phyloP scores from a whole-genome alignment of 1,140 invertebrate species.

The Trissolcus basalis region DNA sequence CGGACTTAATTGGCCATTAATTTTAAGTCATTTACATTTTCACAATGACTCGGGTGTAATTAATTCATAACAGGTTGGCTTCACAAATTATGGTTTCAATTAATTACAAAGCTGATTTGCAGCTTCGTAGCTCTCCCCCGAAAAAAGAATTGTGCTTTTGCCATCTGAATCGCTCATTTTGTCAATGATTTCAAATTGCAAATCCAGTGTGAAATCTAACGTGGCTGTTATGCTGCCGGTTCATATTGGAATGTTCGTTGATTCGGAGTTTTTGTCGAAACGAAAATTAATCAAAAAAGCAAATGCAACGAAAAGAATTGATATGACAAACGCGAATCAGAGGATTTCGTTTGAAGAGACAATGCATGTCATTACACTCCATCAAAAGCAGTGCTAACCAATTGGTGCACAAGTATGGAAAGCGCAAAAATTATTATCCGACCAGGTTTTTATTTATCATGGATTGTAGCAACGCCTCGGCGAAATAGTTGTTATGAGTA shows the following conservation, averaged over 20 bases:
- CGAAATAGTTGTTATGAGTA: too few species aligned
- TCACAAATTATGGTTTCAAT: constrained; percentile 41
- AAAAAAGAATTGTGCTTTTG: too few species aligned
- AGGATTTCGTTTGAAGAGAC: constrained; percentile 17
- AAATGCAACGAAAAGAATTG: too few species aligned
- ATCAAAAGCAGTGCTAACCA: constrained; percentile 13
- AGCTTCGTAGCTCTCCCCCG: too few species aligned
- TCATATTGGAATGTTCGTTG: not conserved
- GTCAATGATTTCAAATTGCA: too few species aligned
- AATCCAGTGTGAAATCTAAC: too few species aligned
- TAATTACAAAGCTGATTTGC: constrained; percentile 18
- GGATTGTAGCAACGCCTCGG: too few species aligned
- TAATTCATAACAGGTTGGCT: constrained; percentile 42
- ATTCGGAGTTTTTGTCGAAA: constrained; percentile 6
- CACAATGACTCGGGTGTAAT: constrained; percentile 38
- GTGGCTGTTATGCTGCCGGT: too few species aligned
- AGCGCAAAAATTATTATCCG: too few species aligned
- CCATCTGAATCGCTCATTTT: too few species aligned
- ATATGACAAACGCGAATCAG: constrained; percentile 16
- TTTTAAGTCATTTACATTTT: constrained; percentile 59
- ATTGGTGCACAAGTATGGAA: too few species aligned
- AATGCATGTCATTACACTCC: constrained; percentile 24
- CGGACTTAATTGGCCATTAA: constrained; percentile 57
- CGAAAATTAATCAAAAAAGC: constrained; percentile 18
- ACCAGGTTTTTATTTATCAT: too few species aligned